Conservation (phyloP, 1,140 invertebrate genomes). For the Drosophila trapezifrons region DNA sequence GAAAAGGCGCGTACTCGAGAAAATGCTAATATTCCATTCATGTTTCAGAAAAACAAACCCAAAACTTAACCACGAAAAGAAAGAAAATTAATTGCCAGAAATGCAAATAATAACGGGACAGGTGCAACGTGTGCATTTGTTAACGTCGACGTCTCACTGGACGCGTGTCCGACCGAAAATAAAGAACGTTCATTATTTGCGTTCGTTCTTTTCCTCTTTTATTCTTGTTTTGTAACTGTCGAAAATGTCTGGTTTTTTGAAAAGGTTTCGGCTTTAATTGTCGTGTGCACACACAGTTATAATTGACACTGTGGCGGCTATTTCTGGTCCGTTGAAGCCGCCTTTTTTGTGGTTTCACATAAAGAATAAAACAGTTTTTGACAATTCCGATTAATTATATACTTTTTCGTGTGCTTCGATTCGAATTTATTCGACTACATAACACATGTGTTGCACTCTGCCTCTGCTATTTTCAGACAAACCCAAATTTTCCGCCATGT, state of each 20-base stretch:
- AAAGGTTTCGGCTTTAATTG: constrained; percentile 43
- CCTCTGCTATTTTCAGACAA: constrained; percentile 68
- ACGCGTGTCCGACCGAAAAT: constrained; percentile 48
- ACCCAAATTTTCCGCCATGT: constrained; percentile 64
- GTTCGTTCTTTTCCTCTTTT: constrained; percentile 7
- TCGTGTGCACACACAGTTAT: constrained; percentile 35
- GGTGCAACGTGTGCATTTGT: constrained; percentile 56
- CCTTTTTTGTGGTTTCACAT: constrained; percentile 13
- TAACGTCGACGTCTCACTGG: constrained; percentile 29
- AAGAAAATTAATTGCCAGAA: constrained; percentile 6
- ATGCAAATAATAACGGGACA: constrained; percentile 48
- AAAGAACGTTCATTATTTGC: constrained; percentile 9
- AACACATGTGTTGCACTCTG: constrained; percentile 64
- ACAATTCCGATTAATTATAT: constrained; percentile 32
- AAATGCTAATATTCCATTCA: constrained; percentile 57
- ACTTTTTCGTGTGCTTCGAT: constrained; percentile 17
- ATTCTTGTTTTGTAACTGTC: constrained; percentile 11
- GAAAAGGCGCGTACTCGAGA: constrained; percentile 33
- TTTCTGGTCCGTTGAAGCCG: constrained; percentile 27
- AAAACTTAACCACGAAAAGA: background rate
- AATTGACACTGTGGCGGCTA: constrained; percentile 50
- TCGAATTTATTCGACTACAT: constrained; percentile 52
- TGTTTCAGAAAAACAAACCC: constrained; percentile 11
- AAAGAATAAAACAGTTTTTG: constrained; percentile 21
- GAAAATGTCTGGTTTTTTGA: constrained; percentile 32